Evolutionary conservation across 2,888 invertebrate species (phyloP), one percentile per base, ranked within the genome.

Genomic region (Nebria brevicollis): DNA sequence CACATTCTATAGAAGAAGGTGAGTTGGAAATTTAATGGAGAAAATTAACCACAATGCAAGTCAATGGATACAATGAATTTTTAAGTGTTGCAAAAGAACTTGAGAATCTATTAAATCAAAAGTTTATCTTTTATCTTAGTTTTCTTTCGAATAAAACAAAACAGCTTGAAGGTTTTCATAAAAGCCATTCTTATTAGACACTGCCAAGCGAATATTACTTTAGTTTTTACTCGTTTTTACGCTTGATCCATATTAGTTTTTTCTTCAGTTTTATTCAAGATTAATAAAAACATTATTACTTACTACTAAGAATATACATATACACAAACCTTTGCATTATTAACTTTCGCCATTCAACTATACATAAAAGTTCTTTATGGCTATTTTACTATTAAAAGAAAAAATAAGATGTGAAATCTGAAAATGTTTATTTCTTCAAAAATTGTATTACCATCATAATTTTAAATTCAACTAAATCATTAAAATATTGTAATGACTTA

Each of bases 31-130:
- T 77, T 15, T n/a, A 11, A 43, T 25, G 75, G 42, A 75, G 74
- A 80, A 75, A 80, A 80, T 80, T 75, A 80, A 80, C 72, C 74
- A 70, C 75, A 41, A 70, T 64, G 70, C 54, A 75, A 75, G 54
- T 75, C 70, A 75, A 75, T 64, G 74, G 26, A 20, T 75, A 64
- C 64, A 75, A 75, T 75, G 80, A 80, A 80, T 73, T 80, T 13
- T 80, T 80, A 80, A 80, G 80, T 80, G 80, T 75, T 80, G 75
- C 68, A 41, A 80, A 80, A 80, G 80, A 80, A 80, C 43, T 75
- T 80, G 75, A 79, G 79, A 66, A 80, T 80, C 80, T 80, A 80
- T 80, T 80, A 80, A 80, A 80, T 80, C 80, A 80, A 80, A 75
- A 80, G 75, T 80, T 80, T 80, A 15, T 65, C 70, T 64, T 70